phyloP scores from a whole-genome alignment of 2,797 vertebrate genomes.

The Ctenochaetus hawaiiensis region DNA sequence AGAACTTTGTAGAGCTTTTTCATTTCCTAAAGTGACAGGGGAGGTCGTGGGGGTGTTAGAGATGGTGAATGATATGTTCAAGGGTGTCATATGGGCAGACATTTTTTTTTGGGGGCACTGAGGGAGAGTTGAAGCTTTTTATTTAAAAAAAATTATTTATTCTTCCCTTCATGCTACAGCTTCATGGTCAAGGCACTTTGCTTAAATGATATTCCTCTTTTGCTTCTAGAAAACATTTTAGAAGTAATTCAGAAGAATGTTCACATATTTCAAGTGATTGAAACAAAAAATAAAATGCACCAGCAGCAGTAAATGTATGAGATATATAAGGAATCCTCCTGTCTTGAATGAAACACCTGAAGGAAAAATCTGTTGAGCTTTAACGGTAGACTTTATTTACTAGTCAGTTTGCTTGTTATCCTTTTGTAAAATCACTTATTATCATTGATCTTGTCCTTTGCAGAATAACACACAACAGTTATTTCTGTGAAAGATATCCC shows the following conservation, averaged over 20 bases:
- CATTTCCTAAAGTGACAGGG: slow-evolving; percentile 34
- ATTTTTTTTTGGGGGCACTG: not conserved
- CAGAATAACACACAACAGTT: not conserved
- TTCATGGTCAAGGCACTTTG: not conserved
- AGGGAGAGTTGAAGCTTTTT: not conserved
- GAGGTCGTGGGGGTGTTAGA: not conserved
- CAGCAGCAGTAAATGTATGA: not conserved
- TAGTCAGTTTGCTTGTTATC: no score
- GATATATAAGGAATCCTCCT: not conserved
- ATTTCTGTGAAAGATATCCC: not conserved
- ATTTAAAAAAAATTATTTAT: not conserved
- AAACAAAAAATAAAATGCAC: not conserved
- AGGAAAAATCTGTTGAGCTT: not conserved
- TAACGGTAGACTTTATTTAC: not conserved
- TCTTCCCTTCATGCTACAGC: not conserved
- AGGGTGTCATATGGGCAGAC: not conserved
- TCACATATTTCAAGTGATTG: not conserved
- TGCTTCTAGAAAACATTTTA: not conserved
- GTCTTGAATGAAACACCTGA: not conserved
- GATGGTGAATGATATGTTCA: slow-evolving; percentile 11
- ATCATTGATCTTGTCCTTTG: not conserved
- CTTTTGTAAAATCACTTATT: no score
- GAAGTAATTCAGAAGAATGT: not conserved
- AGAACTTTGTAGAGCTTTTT: not conserved
- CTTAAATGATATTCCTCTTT: not conserved